Conservation (phyloP, 2,888 invertebrate genomes). For the Nemotelus nigrinus region DNA sequence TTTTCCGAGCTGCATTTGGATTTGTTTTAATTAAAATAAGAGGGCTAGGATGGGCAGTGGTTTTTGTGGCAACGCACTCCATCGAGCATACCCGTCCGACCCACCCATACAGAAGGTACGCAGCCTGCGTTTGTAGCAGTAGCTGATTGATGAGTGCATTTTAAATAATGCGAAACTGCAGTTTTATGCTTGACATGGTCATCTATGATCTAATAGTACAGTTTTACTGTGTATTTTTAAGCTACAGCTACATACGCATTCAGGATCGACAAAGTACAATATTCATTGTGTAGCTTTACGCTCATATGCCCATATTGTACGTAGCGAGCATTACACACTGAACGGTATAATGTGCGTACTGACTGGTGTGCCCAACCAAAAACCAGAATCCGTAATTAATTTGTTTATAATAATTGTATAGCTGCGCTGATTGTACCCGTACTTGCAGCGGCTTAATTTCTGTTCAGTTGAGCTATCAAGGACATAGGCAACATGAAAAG, state of each 20-base stretch:
- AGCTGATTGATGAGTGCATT: conserved; percentile 50
- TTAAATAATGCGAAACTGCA: conserved; percentile 49
- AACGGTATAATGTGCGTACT: too few species aligned
- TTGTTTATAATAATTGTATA: conserved; percentile 22
- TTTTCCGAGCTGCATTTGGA: conserved; percentile 46
- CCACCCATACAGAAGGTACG: neutral
- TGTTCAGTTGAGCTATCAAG: conserved; percentile 17
- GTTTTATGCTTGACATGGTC: conserved; percentile 50
- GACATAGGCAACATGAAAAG: neutral
- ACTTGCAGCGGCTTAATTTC: conserved; percentile 16
- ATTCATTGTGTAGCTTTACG: conserved; percentile 19
- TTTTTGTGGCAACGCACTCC: conserved; percentile 47
- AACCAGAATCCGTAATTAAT: conserved; percentile 22
- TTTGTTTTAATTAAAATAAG: conserved; percentile 50
- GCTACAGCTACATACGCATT: conserved; percentile 32
- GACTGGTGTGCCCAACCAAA: neutral
- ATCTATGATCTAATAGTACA: conserved; percentile 49
- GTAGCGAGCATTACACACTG: neutral
- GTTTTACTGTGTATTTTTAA: conserved; percentile 30
- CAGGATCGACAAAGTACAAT: neutral
- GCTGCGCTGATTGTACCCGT: neutral
- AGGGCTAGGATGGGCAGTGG: conserved; percentile 45
- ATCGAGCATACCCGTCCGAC: neutral
- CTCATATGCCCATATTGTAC: conserved; percentile 10
- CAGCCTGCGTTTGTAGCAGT: conserved; percentile 33